Evolutionary conservation across 2,888 invertebrate genomes (phyloP).

Genomic region (Mesochorus sp.): DNA sequence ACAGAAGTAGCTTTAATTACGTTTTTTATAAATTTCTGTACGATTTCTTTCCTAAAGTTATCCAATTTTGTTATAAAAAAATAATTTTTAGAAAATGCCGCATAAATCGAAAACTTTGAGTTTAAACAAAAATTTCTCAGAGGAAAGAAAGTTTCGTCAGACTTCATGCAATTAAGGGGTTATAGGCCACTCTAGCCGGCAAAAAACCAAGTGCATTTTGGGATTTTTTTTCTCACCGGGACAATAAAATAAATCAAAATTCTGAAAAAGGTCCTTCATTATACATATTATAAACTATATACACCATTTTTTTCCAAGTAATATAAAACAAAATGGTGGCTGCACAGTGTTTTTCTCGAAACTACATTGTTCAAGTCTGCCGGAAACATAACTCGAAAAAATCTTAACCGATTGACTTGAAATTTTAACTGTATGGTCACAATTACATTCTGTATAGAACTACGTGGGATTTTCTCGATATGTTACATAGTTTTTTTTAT

Average conservation of each 20-base stretch:
- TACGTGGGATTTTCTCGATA: background rate
- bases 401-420: background rate
- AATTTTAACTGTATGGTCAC: background rate
- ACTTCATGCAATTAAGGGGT: background rate
- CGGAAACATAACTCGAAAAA: background rate
- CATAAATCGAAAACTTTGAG: constrained; percentile 7
- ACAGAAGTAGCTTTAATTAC: constrained; percentile 9
- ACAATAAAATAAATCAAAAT: too few species aligned
- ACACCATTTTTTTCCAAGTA: too few species aligned
- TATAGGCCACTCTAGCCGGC: too few species aligned
- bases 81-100: constrained; percentile 4
- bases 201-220: too few species aligned
- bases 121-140: background rate
- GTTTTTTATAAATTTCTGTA: constrained; percentile 5
- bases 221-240: too few species aligned
- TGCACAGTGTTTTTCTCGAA: too few species aligned
- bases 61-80: constrained; percentile 3
- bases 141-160: constrained; percentile 4
- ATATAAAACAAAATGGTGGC: too few species aligned
- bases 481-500: background rate
- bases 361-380: too few species aligned
- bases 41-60: constrained; percentile 7
- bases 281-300: too few species aligned
- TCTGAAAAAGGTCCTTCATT: too few species aligned
- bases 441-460: background rate